Base-by-base conservation (phyloP, 2,888 invertebrate species). In the Polylopha cassiicola region DNA sequence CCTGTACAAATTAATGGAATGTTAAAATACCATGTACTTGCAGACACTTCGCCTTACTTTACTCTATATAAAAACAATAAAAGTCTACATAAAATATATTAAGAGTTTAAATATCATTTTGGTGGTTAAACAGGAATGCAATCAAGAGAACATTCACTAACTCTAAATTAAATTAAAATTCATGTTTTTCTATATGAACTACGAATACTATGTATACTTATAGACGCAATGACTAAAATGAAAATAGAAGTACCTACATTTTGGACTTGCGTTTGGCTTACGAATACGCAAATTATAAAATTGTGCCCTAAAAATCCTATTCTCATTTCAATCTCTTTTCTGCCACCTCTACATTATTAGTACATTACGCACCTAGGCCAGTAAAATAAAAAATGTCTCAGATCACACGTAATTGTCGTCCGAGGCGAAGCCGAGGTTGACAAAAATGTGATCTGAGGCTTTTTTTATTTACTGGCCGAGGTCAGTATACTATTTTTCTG, bases 221-320 rank as follows among this genome's bases (percentile, higher is more conserved):
- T 28, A 39, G 38, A 39, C 38, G 48, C 51, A 43, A 47, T 62
- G 82, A 82, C 73, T 82, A 74, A 82, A 84, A 82, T 81, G 82
- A 84, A 76, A 82, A 84, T 82, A 84, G 82, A 84, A 84, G 72
- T 71, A 52, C 45, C 39, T 58, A 48, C 55, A 52, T 55, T 51
- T 55, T 48, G 42, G 39, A 20, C 10, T 44, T 46, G 54, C 52
- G 43, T 37, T 37, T 30, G 30, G 37, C 15, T 33, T 37, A 15
- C n/a, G 8, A 23, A 2, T 23, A 6, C 13, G 37, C 24, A 42
- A 27, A 39, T 26, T 44, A 30, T 32, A 29, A 26, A 45, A 48
- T 65, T 68, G 64, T 65, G 66, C 59, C 59, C 62, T 65, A 61
- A 39, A 44, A 69, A 72, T 82, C 82, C 82, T 84, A 82, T 84